phyloP scores from a whole-genome alignment of 2,113 vertebrate species.

The Podarcis raffonei region DNA sequence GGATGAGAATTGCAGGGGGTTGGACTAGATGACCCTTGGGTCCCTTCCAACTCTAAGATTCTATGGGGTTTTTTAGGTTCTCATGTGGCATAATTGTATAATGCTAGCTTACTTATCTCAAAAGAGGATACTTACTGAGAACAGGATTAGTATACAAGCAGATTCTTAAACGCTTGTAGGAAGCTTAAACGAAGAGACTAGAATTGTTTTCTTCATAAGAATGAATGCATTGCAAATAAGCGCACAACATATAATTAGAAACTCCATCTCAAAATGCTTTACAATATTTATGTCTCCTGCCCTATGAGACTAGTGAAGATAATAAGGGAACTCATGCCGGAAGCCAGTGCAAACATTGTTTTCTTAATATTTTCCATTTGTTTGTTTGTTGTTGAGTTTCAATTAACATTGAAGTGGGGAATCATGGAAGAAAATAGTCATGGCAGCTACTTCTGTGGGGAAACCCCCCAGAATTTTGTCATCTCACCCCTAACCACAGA shows the following conservation, averaged over 20 bases:
- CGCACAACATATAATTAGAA: background rate
- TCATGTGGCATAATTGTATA: background rate
- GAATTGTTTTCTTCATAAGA: background rate
- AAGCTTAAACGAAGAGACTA: background rate
- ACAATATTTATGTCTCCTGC: background rate
- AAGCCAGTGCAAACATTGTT: background rate
- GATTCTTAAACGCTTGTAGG: background rate
- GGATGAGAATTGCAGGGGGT: background rate
- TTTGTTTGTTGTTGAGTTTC: background rate
- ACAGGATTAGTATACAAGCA: background rate
- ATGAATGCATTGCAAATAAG: background rate
- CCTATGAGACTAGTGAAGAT: background rate
- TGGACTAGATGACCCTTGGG: too few species aligned
- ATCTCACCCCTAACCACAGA: background rate
- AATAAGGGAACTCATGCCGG: background rate
- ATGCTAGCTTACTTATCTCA: background rate
- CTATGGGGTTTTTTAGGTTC: background rate
- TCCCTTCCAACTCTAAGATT: too few species aligned
- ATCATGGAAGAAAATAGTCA: background rate
- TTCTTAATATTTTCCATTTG: background rate
- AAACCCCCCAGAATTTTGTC: background rate
- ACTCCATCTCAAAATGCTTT: background rate
- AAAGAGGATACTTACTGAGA: background rate
- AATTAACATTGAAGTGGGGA: background rate
- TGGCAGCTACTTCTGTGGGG: background rate